phyloP scores from a whole-genome alignment of 2,888 invertebrate genomes.

The Globia sparganii region DNA sequence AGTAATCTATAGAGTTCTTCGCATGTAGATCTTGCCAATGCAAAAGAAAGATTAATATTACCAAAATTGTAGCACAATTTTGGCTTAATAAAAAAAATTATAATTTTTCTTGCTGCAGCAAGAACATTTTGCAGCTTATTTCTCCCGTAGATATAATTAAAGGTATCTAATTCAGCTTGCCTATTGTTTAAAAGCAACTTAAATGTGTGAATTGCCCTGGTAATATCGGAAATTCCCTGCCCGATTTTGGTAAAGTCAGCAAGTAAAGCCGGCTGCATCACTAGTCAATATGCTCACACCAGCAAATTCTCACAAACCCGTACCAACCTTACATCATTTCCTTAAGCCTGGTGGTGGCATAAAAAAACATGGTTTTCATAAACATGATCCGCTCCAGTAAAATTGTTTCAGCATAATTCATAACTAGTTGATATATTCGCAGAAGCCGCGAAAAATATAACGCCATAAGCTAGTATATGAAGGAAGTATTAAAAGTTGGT shows the following conservation, averaged over 20 bases:
- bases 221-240: not conserved
- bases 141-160: not conserved
- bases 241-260: not conserved
- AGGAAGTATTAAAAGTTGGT: constrained; percentile 53
- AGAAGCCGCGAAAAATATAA: constrained; percentile 45
- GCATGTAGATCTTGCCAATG: too few species aligned
- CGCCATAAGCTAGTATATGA: constrained; percentile 31
- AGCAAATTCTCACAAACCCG: not conserved
- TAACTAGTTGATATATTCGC: constrained; percentile 49
- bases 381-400: constrained; percentile 40
- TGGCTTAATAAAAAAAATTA: not conserved
- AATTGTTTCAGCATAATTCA: constrained; percentile 61
- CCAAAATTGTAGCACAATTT: too few species aligned
- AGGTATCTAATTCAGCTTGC: not conserved
- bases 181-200: not conserved
- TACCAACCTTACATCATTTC: constrained; percentile 26
- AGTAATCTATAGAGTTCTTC: too few species aligned
- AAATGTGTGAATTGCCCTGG: not conserved
- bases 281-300: not conserved
- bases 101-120: not conserved
- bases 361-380: constrained; percentile 60
- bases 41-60: too few species aligned
- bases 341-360: constrained; percentile 41
- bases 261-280: not conserved
- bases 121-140: not conserved